phyloP scores from a whole-genome alignment of 2,113 vertebrate species.

The Prolemur simus region DNA sequence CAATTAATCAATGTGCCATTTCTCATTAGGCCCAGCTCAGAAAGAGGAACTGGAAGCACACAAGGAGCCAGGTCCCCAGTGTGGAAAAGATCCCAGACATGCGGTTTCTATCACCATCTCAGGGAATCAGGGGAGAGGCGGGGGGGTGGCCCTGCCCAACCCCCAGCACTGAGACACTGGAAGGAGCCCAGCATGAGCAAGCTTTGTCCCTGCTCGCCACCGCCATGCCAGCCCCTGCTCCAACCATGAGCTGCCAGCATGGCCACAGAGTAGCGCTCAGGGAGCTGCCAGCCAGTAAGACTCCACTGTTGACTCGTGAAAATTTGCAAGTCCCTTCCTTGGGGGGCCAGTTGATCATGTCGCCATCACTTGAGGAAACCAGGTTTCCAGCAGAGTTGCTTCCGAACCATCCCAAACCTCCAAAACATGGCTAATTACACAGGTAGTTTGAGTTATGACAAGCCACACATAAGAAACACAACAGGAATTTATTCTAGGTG shows the following conservation, averaged over 20 bases:
- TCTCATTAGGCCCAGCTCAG: background rate
- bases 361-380: background rate
- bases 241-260: conserved; percentile 16
- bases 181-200: conserved; percentile 15
- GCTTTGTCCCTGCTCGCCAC: conserved; percentile 55
- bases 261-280: background rate
- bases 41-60: background rate
- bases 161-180: background rate
- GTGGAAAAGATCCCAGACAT: background rate
- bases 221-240: conserved; percentile 41
- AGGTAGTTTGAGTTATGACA: background rate
- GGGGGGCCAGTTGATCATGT: background rate
- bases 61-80: background rate
- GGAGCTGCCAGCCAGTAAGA: conserved; percentile 57
- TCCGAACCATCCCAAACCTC: background rate
- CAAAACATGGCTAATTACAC: background rate
- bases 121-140: background rate
- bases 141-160: background rate
- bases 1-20: background rate
- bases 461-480: background rate
- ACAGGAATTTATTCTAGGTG: background rate
- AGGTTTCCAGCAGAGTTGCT: background rate
- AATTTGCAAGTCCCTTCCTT: conserved; percentile 40
- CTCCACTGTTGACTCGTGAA: conserved; percentile 51
- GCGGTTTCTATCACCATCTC: background rate